Evolutionary conservation across 37 sponge, comb jelly and placozoan genomes (phyloP), one percentile per base, ranked within the genome.

Genomic region (Bolinopsis microptera): DNA sequence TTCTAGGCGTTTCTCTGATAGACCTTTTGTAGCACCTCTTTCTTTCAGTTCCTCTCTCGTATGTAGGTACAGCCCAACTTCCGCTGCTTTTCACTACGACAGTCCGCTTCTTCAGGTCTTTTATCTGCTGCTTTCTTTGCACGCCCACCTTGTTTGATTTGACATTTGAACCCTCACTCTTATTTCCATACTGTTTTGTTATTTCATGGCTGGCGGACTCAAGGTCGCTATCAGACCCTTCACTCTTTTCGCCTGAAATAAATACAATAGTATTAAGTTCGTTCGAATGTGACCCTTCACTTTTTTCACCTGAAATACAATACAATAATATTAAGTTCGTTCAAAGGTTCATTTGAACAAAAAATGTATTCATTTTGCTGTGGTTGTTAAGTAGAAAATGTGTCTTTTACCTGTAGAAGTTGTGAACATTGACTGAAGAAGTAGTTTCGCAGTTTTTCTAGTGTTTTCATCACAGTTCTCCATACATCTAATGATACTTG

Each of bases 201-300:
- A 35, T 36, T 32, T 77, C 80, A 32, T 77, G 32, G 37, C 80
- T 77, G 1, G 80, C 80, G 1, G 80, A 77, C 35, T 77, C 80
- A 34, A 77, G 33, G 36, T 77, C 80, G 16, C 36, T 35, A 0
- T 77, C 80, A 0, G 2, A 5, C 5, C 9, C 13, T 5, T 48
- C 9, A 18, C 9, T 48, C 5, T 13, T 13, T 48, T 48, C 61
- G 5, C 61, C 61, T 48, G 61, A 48, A 48, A n/a, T n/a, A n/a
- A n/a, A n/a, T n/a, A n/a, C n/a, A n/a, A n/a, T n/a, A n/a, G n/a
- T n/a, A n/a, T n/a, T n/a, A n/a, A n/a, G n/a, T n/a, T n/a, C n/a
- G n/a, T n/a, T n/a, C n/a, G n/a, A n/a, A n/a, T n/a, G n/a, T n/a
- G n/a, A n/a, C n/a, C n/a, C n/a, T n/a, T n/a, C n/a, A n/a, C n/a